These are phyloP conservation scores for Aradophagus sp. DNA, from an alignment of 1,140 invertebrate species.

Conservation along the genomic window DNA sequence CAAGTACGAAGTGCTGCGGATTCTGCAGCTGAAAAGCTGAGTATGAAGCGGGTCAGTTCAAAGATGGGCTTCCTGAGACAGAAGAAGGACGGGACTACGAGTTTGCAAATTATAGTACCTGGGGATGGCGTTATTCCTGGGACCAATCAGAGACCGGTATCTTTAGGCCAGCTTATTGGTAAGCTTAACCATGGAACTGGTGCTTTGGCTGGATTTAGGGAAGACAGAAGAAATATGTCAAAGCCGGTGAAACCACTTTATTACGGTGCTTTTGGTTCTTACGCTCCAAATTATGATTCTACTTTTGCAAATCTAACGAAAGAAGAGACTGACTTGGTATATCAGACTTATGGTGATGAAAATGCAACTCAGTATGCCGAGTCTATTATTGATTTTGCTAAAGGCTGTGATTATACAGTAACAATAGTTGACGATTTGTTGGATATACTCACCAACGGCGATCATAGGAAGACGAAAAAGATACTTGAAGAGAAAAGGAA, in stretches of 20 bases:
- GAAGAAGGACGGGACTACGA: slow-evolving; percentile 88
- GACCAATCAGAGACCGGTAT: slow-evolving; percentile 86
- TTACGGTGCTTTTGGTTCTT: slow-evolving; percentile 96
- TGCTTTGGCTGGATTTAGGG: slow-evolving; percentile 82
- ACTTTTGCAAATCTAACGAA: slow-evolving; percentile 95
- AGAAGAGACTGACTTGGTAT: slow-evolving; percentile 93
- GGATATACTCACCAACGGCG: slow-evolving; percentile 87
- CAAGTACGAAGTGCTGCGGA: slow-evolving; percentile 82
- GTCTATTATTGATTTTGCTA: slow-evolving; percentile 88
- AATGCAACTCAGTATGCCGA: slow-evolving; percentile 91
- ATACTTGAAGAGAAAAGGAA: slow-evolving; percentile 79
- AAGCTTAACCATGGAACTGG: slow-evolving; percentile 88
- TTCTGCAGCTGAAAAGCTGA: slow-evolving; percentile 80
- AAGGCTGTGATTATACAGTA: slow-evolving; percentile 87
- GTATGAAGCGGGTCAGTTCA: slow-evolving; percentile 76
- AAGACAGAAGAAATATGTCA: slow-evolving; percentile 90
- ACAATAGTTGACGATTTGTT: slow-evolving; percentile 89
- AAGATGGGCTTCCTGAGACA: slow-evolving; percentile 89
- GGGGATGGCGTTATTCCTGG: slow-evolving; percentile 82
- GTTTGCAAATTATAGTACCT: slow-evolving; percentile 89
- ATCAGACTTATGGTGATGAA: slow-evolving; percentile 93
- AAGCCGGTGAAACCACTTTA: slow-evolving; percentile 93
- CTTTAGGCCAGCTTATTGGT: slow-evolving; percentile 86
- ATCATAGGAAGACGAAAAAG: slow-evolving; percentile 86
- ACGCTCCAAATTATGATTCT: slow-evolving; percentile 95